Evolutionary conservation across 2,888 invertebrate species (phyloP), one percentile per base, ranked within the genome.

Genomic region (Diabrotica balteata): DNA sequence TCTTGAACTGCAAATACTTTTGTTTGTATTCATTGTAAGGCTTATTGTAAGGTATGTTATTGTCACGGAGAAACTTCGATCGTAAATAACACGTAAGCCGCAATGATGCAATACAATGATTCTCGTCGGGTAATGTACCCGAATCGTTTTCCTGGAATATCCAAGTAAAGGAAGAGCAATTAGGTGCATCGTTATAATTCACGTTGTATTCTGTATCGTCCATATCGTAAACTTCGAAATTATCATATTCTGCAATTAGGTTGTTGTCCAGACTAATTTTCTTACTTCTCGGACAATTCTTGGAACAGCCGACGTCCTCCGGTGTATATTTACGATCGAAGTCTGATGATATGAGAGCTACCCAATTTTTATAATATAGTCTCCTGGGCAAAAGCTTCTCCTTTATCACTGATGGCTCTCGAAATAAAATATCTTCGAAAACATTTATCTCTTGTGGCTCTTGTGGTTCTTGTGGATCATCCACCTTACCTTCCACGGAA

Each of bases 41-140:
- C n/a, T 72, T 69, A 58, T 73, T 59, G 7, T 71, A 51, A 45
- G 74, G 72, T 17, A 78, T 73, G 32, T 75, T 72, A 22, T 73
- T 69, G 11, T 71, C 69, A 45, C 62, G 57, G 47, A 78, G 45
- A 63, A 73, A 77, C 50, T 72, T 67, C 32, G 69, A 69, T 43
- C 69, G 72, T 1, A 68, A 50, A 46, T 67, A 62, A 59, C 67
- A 71, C 4, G 69, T 65, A 8, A 76, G 59, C 32, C 73, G 69
- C 8, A 77, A 66, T n/a, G 67, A 74, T 7, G 75, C 74, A 59
- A 77, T 73, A 44, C 66, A 58, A 63, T 76, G 70, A 57, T 78
- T 70, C 11, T 70, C 68, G 67, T 78, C 77, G 6, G 77, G 77
- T 52, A 78, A 66, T 47, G 76, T 59, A 22, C 77, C 75, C 17